Evolutionary conservation across 2,888 invertebrate genomes (phyloP), one percentile per base, ranked within the genome.

Genomic region (Agrochola lychnidis): DNA sequence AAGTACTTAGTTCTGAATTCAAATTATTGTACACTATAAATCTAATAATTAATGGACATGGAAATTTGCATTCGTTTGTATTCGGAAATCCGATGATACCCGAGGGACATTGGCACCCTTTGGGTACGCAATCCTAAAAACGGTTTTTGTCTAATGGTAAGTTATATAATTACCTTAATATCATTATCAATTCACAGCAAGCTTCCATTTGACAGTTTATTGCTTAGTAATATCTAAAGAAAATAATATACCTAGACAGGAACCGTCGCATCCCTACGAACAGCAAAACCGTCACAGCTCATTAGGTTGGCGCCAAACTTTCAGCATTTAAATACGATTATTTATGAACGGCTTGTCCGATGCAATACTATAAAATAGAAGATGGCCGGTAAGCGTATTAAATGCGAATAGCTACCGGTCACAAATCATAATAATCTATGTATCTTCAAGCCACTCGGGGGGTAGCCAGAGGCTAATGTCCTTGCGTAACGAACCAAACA

Each of bases 361-460:
- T 62, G 70, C 68, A 76, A 81, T 71, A 78, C 69, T 76, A 83
- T 85, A 78, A 85, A 79, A 72, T 84, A 78, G 79, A 88, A 80
- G 82, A 85, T 79, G 87, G 45, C 62, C 79, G 45, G 85, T 84
- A 83, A 84, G 82, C 85, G 83, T 87, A 86, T 87, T 90, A 90
- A 89, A 84, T 78, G 82, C 81, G 78, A 84, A 82, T 78, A 69
- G 85, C 83, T 84, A 86, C 88, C 79, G 86, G 79, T 89, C 88
- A 91, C 92, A 92, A 94, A 93, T 94, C 92, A 93, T 91, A 87
- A 87, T 91, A 91, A 92, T 92, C 90, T 89, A 90, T 89, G 90
- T 87, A 90, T 89, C 90, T 90, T 88, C 86, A 83, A 83, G 84
- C 83, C 67, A 67, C 84, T 83, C 78, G 76, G 78, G 84, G 84